Percentiles rank a stretch among this genome's conserved stretches.
phyloP scores from a whole-genome alignment of 2,888 invertebrate genomes.

The Epistrophe grossulariae region DNA sequence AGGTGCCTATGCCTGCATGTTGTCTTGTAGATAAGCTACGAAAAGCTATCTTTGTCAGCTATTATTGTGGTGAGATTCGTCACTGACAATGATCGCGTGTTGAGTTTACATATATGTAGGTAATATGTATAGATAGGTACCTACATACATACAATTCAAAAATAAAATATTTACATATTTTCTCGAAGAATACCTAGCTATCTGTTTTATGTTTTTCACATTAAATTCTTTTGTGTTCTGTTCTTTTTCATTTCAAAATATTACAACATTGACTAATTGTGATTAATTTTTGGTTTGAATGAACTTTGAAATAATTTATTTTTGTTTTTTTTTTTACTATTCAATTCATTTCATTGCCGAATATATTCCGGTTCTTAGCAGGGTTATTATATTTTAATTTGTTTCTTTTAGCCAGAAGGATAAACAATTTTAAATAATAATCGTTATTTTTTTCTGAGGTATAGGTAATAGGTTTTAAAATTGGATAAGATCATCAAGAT shows the following conservation, averaged over 20 bases:
- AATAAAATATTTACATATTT: not conserved
- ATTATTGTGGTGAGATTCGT: slow-evolving; percentile 12
- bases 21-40: slow-evolving; percentile 2
- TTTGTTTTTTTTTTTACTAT: not conserved
- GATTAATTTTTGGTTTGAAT: slow-evolving; percentile 12
- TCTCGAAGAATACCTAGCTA: slow-evolving; percentile 2
- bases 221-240: slow-evolving; percentile 7
- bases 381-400: not conserved
- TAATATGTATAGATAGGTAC: no score
- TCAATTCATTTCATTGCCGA: not conserved
- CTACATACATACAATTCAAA: not conserved
- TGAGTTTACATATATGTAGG: not conserved
- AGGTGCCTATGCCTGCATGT: not conserved
- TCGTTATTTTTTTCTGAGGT: not conserved
- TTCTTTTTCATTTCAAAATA: slow-evolving; percentile 1
- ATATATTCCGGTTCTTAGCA: not conserved
- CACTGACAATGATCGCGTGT: slow-evolving; percentile 24
- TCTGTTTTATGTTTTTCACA: slow-evolving; percentile 10
- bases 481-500: not conserved
- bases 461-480: not conserved
- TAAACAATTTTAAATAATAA: slow-evolving; percentile 2
- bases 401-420: slow-evolving; percentile 2
- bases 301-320: not conserved
- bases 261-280: slow-evolving; percentile 12
- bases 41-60: not conserved